Conservation (phyloP, 2,888 invertebrate species). For the Calameuta filiformis region DNA sequence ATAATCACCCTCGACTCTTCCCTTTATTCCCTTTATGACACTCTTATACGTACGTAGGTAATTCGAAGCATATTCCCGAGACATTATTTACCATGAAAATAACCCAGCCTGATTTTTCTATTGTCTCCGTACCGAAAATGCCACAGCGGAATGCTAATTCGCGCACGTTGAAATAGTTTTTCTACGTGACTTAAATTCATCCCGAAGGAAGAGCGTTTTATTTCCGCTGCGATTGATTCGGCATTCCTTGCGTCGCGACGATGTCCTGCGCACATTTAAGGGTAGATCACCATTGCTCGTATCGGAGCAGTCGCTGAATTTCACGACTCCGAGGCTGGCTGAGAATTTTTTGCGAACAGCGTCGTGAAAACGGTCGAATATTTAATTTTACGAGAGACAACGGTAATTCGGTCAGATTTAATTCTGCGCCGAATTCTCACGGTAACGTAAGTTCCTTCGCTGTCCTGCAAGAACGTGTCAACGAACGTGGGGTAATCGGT, state of each 20-base stretch:
- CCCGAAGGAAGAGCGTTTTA: conserved; percentile 39
- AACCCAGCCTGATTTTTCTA: conserved; percentile 43
- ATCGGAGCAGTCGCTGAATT: neutral
- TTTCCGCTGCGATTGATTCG: conserved; percentile 35
- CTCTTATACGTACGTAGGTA: neutral
- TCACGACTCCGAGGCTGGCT: neutral
- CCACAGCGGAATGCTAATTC: conserved; percentile 41
- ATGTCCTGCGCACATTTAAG: conserved; percentile 36
- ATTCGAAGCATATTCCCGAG: neutral
- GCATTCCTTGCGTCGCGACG: conserved; percentile 35
- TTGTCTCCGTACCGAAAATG: conserved; percentile 35
- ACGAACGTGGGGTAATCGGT: neutral
- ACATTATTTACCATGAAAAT: conserved; percentile 50
- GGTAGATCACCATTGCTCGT: conserved; percentile 16
- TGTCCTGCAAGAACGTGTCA: neutral
- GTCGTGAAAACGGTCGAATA: neutral
- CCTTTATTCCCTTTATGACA: neutral
- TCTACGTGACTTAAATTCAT: conserved; percentile 61
- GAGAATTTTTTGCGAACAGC: neutral
- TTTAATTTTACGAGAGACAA: neutral
- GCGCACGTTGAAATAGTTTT: conserved; percentile 54
- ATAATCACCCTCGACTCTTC: neutral
- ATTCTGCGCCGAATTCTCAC: neutral
- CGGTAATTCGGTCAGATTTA: neutral
- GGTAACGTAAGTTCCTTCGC: neutral